Evolutionary conservation across 2,113 vertebrate genomes (phyloP).

Genomic region (Nothobranchius furzeri): DNA sequence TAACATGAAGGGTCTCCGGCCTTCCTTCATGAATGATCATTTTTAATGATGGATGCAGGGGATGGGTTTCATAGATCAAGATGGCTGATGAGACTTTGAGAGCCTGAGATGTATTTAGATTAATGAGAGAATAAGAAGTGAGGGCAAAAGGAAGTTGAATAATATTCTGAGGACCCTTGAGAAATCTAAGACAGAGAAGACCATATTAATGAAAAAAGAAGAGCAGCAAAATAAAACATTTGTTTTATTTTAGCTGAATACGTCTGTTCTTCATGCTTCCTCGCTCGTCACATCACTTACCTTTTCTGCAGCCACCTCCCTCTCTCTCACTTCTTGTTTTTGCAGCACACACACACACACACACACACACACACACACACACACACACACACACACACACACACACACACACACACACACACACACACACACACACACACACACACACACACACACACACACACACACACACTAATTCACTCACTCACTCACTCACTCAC

Average conservation of each 20-base stretch:
- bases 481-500: no score
- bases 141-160: constrained; percentile 43
- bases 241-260: constrained; percentile 1
- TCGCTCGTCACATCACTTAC: constrained; percentile 48
- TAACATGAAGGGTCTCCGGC: no score
- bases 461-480: constrained; percentile 13
- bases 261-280: constrained; percentile 21
- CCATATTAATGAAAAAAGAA: background rate
- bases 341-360: constrained; percentile 1
- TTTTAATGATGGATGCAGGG: constrained; percentile 7
- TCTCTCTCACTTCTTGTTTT: constrained; percentile 55
- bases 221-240: background rate
- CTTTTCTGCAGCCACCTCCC: constrained; percentile 22
- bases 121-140: constrained; percentile 29
- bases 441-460: constrained; percentile 16
- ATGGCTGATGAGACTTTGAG: constrained; percentile 2
- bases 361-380: constrained; percentile 23
- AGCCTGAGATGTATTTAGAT: constrained; percentile 39
- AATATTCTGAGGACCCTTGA: constrained; percentile 25
- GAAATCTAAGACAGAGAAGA: constrained; percentile 18
- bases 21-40: constrained; percentile 5
- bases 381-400: constrained; percentile 17
- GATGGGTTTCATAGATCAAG: constrained; percentile 7
- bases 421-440: constrained; percentile 44
- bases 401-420: constrained; percentile 28